phyloP scores from a whole-genome alignment of 1,140 invertebrate species.

The Globodera ellingtonae region DNA sequence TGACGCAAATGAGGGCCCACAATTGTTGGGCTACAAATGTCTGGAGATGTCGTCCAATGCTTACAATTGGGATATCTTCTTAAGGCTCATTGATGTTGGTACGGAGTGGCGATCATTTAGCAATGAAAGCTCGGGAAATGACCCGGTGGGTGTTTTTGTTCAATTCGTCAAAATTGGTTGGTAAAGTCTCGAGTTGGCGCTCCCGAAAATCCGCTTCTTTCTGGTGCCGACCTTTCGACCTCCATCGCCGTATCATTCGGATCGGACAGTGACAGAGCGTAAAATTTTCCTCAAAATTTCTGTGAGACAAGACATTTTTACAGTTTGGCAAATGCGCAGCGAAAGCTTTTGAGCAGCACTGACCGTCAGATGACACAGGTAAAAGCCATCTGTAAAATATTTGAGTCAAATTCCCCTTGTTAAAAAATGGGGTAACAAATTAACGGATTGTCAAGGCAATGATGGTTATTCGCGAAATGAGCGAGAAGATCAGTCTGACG shows the following conservation, averaged over 20 bases:
- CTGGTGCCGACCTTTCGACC: constrained; percentile 92
- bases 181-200: constrained; percentile 75
- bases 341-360: constrained; percentile 56
- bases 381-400: neutral
- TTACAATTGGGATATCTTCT: neutral
- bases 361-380: constrained; percentile 85
- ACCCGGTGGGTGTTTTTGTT: constrained; percentile 71
- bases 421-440: neutral
- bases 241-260: constrained; percentile 90
- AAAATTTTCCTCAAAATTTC: neutral
- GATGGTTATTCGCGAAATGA: constrained; percentile 94
- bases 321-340: constrained; percentile 63
- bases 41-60: no score
- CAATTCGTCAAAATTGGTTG: neutral
- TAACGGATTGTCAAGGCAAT: constrained; percentile 73
- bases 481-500: constrained; percentile 92
- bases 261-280: constrained; percentile 68
- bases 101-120: constrained; percentile 99
- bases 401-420: neutral
- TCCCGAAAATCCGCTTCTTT: constrained; percentile 84
- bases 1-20: no score
- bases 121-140: constrained; percentile 92
- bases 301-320: constrained; percentile 9
- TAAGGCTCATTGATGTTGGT: constrained; percentile 98
- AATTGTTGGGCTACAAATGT: no score